phyloP scores from a whole-genome alignment of 2,888 invertebrate genomes.

The Leptogaster cylindrica region DNA sequence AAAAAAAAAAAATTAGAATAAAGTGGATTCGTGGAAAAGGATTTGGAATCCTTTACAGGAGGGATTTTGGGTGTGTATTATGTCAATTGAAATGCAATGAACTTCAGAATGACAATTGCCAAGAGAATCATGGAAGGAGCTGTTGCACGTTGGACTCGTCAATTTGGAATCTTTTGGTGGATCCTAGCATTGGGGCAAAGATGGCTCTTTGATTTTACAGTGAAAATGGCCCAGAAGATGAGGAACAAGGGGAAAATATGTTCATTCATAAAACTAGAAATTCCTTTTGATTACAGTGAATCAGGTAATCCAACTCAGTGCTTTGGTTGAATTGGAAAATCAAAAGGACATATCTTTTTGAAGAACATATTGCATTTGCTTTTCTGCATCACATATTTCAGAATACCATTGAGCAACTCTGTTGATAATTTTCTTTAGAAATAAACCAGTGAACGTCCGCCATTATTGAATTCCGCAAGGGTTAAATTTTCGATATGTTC shows the following conservation, averaged over 20 bases:
- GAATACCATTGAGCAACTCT: no score
- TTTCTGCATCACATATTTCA: no score
- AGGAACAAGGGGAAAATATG: neutral
- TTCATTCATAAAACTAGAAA: conserved; percentile 8
- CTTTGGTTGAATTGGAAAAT: neutral
- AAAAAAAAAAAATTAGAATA: conserved; percentile 2
- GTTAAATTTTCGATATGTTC: no score
- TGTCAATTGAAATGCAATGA: conserved; percentile 19
- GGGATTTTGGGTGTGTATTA: neutral
- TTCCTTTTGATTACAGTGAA: conserved; percentile 21
- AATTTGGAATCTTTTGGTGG: conserved; percentile 14
- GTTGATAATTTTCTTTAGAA: no score
- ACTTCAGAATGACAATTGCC: conserved; percentile 4
- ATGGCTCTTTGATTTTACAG: conserved; percentile 11
- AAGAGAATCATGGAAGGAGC: conserved; percentile 32
- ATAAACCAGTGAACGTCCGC: no score
- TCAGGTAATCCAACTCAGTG: neutral
- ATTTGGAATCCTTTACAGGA: no score
- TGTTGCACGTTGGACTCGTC: conserved; percentile 35
- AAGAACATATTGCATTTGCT: no score
- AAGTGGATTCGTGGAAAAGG: neutral
- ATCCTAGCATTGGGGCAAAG: conserved; percentile 18
- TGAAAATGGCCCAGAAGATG: conserved; percentile 11
- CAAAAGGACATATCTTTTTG: neutral
- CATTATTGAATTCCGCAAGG: no score